These are phyloP conservation scores for Coregonus sp. DNA, from an alignment of 2,797 vertebrate genomes.

Conservation along the genomic window DNA sequence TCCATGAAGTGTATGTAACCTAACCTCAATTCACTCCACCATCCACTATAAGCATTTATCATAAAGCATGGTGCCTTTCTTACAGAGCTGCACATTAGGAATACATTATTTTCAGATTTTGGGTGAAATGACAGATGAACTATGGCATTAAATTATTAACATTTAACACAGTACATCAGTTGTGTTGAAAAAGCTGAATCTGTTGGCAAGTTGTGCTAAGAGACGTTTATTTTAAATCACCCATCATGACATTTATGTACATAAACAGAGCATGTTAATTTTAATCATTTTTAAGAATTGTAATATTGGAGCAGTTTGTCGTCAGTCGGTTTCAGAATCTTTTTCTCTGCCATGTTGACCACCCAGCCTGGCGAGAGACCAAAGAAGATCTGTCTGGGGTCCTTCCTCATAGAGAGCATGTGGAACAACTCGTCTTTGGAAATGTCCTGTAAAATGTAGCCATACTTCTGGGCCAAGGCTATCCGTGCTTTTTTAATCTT, in stretches of 20 bases:
- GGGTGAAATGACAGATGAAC: background rate
- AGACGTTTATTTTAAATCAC: conserved; percentile 7
- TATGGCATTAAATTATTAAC: background rate
- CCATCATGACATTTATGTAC: conserved; percentile 24
- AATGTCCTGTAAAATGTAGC: conserved; percentile 89
- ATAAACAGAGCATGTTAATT: background rate
- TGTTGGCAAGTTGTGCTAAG: background rate
- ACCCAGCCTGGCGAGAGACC: conserved; percentile 95
- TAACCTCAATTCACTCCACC: no score
- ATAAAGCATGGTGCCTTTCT: no score
- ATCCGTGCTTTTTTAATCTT: conserved; percentile 82
- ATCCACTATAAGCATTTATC: no score
- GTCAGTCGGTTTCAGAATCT: conserved; percentile 92
- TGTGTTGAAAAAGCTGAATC: no score
- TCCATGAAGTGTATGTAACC: no score
- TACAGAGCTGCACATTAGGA: no score
- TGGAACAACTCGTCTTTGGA: conserved; percentile 86
- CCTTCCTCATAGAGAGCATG: conserved; percentile 88
- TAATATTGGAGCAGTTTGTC: conserved; percentile 88
- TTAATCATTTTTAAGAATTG: conserved; percentile 65
- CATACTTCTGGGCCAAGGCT: conserved; percentile 88
- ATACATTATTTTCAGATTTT: background rate
- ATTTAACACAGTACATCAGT: background rate
- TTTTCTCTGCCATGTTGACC: conserved; percentile 91
- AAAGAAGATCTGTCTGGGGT: conserved; percentile 94